phyloP scores from a whole-genome alignment of 2,888 invertebrate genomes.

The Ariolimax columbianus region DNA sequence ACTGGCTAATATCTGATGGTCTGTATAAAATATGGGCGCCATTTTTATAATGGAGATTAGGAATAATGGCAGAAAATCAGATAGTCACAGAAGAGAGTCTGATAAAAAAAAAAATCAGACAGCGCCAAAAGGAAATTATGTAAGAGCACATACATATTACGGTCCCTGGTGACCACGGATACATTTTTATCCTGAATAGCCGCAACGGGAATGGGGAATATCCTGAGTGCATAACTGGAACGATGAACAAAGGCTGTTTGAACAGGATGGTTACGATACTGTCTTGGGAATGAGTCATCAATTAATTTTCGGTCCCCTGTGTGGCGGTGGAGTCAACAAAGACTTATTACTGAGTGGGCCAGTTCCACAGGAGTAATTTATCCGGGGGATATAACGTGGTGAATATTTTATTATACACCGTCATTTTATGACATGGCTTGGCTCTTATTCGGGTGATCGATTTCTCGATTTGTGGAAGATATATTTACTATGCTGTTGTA shows the following conservation, averaged over 20 bases:
- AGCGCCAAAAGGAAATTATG: neutral
- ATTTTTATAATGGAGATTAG: neutral
- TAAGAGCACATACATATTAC: slow-evolving; percentile 9
- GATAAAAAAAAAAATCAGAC: neutral
- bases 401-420: neutral
- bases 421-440: neutral
- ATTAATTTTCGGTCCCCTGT: neutral
- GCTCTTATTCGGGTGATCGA: neutral
- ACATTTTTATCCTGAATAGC: neutral
- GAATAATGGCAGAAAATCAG: neutral
- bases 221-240: neutral
- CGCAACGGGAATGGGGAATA: neutral
- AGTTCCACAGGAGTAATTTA: neutral
- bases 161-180: neutral
- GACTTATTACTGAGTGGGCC: neutral
- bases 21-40: neutral
- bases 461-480: neutral
- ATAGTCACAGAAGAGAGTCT: neutral
- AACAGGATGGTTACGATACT: neutral
- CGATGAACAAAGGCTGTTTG: neutral
- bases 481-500: neutral
- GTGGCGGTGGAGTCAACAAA: neutral
- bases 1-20: neutral
- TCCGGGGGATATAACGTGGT: neutral
- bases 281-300: neutral